A percentile compares a stretch with the other conserved stretches of the same genome.
These are phyloP conservation scores for Poecilia wingei DNA, from an alignment of 2,797 vertebrate species.

Conservation along the genomic window DNA sequence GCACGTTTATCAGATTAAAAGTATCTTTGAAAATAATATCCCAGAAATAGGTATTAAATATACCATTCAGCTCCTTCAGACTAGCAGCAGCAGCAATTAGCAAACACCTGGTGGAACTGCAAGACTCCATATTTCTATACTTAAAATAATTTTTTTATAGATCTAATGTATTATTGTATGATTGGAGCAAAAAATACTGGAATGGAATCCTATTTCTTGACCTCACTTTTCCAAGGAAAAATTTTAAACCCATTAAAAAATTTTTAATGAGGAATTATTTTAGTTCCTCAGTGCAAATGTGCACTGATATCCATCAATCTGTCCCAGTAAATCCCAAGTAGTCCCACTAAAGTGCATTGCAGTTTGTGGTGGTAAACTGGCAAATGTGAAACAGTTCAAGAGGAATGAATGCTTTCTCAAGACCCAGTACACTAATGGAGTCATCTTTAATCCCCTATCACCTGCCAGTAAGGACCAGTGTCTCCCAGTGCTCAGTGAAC, in stretches of 20 bases:
- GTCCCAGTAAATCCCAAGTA: not conserved
- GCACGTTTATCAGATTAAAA: not conserved
- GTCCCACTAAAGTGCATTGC: not conserved
- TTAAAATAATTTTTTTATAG: too few species aligned
- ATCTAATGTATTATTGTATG: too few species aligned
- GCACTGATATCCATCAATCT: not conserved
- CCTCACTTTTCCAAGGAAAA: too few species aligned
- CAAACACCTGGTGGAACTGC: too few species aligned
- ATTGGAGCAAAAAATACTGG: too few species aligned
- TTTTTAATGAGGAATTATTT: not conserved
- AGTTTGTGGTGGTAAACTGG: not conserved
- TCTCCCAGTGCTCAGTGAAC: slow-evolving; percentile 29
- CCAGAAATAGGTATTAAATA: too few species aligned
- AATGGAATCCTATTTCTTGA: too few species aligned
- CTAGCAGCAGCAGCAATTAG: too few species aligned
- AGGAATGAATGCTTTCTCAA: not conserved
- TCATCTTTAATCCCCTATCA: slow-evolving; percentile 34
- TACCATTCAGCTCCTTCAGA: too few species aligned
- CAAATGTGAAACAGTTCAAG: not conserved
- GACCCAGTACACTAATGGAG: slow-evolving; percentile 27
- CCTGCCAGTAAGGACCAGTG: slow-evolving; percentile 49
- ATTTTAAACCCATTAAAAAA: too few species aligned
- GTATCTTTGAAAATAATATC: too few species aligned
- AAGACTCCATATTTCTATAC: too few species aligned
- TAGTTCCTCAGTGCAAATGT: not conserved